These are phyloP conservation scores for Corythoichthys intestinalis DNA, from an alignment of 2,113 vertebrate genomes.

Conservation along the genomic window DNA sequence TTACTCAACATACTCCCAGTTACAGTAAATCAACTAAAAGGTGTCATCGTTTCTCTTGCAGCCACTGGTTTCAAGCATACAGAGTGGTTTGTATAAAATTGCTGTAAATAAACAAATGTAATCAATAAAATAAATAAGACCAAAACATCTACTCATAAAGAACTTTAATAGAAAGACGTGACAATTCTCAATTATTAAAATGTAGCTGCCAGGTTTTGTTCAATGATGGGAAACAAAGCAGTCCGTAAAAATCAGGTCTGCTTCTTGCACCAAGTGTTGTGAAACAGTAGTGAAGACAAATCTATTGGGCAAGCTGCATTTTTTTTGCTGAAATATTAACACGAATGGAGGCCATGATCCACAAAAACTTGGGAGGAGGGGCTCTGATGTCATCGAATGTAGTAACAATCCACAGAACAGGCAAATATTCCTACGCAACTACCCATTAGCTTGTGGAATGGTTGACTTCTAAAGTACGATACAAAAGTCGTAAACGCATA, in stretches of 20 bases:
- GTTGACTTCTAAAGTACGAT: conserved; percentile 58
- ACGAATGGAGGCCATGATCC: conserved; percentile 12
- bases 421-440: conserved; percentile 3
- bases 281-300: conserved; percentile 21
- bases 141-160: conserved; percentile 58
- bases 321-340: conserved; percentile 20
- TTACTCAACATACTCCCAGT: too few species aligned
- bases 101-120: conserved; percentile 6
- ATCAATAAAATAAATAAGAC: conserved; percentile 15
- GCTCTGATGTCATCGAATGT: conserved; percentile 15
- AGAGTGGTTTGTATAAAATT: conserved; percentile 79
- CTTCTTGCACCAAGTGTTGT: conserved; percentile 23
- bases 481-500: conserved; percentile 45
- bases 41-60: conserved; percentile 48
- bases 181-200: conserved; percentile 76
- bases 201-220: conserved; percentile 73
- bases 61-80: conserved; percentile 82
- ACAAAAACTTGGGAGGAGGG: conserved; percentile 15
- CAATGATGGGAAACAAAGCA: conserved; percentile 67
- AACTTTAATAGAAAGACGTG: conserved; percentile 78
- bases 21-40: too few species aligned
- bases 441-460: conserved; percentile 57
- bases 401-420: conserved; percentile 25
- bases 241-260: conserved; percentile 58
- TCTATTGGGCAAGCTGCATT: conserved; percentile 46